Base-by-base conservation (phyloP, 2,113 vertebrate species). In the Otolemur garnettii region DNA sequence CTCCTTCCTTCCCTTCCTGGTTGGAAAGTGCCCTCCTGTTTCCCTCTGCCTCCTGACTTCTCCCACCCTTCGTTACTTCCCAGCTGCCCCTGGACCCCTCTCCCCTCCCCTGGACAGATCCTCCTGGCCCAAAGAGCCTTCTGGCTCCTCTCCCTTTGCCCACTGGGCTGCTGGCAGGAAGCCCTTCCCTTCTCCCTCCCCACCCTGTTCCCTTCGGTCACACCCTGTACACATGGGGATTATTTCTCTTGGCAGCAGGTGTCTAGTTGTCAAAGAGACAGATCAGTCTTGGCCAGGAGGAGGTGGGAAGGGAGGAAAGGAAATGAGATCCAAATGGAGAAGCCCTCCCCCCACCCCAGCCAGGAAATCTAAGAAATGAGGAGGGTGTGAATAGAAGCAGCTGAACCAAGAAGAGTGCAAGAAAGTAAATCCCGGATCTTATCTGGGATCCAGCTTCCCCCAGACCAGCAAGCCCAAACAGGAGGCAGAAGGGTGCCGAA, bases 201-300 rank as follows among this genome's bases (percentile, higher is more conserved):
- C 66, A 26, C 95, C 96, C 96, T 92, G 74, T 93, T 97, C 91
- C 89, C 89, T 90, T 89, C 9, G 35, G 91, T 89, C 94, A 95
- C 97, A 88, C 95, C 93, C 96, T 68, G 79, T 42, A 90, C 93
- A 86, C 93, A 89, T 2, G 92, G 92, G 83, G 77, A 90, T 93
- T 97, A 94, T 98, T 98, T 97, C 97, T 97, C 91, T 97, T 97
- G 97, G 95, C 97, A 93, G n/a, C 72, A 95, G 89, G 93, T 91
- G 66, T 96, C 91, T 83, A 72, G 78, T 80, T 87, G 94, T 97
- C 93, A 96, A 87, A 84, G 78, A 97, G 94, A 97, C 59, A 50
- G 80, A 97, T 95, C 14, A 53, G 89, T 83, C 75, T 93, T 91
- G 84, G 96, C 94, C 79, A 68, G 80, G 84, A 94, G 82, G 71